Evolutionary conservation across 2,113 vertebrate species (phyloP), one percentile per base, ranked within the genome.

Genomic region (Chloroceryle aenea): DNA sequence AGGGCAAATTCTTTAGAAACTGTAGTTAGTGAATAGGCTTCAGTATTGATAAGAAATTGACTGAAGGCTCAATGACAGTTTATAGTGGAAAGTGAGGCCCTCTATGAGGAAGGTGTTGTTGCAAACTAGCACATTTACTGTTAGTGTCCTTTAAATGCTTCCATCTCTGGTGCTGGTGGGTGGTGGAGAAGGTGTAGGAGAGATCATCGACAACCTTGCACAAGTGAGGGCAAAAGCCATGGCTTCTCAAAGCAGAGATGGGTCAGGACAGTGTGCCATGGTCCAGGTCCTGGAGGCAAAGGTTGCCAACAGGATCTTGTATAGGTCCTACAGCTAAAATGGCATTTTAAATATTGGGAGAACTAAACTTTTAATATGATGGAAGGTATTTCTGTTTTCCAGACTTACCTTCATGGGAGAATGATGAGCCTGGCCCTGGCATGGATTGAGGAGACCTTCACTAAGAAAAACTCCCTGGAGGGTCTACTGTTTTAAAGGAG

Each of bases 211-310:
- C 43, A 81, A 34, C 55, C 30, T 8, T 50, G 32, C 26, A 14
- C 26, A 38, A n/a, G 5, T 43, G 14, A 38, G 22, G 32, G 38
- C 30, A 48, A 32, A 9, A 34, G 29, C 11, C 8, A 4, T 61
- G 34, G 29, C 34, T 32, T 64, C 6, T 72, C 9, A 27, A 14
- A 30, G 38, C 10, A 47, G 38, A 82, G 13, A 18, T 40, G 23
- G 12, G 14, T 66, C 27, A 36, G 34, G 34, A 11, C 43, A 38
- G 14, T 0, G 0, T 43, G 12, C 29, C 7, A 3, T 18, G 32
- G 17, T 50, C 27, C 23, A 40, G 32, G 42, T 84, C 27, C 25
- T 32, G 42, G 42, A 74, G 53, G 32, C 13, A 21, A 12, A 27
- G 7, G 23, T 67, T 62, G 45, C 14, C 27, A 29, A 2, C 17